A percentile compares a stretch with the other conserved stretches of the same genome.
Evolutionary conservation across 2,797 vertebrate genomes (phyloP).

Genomic region (Pachyuromys duprasi): DNA sequence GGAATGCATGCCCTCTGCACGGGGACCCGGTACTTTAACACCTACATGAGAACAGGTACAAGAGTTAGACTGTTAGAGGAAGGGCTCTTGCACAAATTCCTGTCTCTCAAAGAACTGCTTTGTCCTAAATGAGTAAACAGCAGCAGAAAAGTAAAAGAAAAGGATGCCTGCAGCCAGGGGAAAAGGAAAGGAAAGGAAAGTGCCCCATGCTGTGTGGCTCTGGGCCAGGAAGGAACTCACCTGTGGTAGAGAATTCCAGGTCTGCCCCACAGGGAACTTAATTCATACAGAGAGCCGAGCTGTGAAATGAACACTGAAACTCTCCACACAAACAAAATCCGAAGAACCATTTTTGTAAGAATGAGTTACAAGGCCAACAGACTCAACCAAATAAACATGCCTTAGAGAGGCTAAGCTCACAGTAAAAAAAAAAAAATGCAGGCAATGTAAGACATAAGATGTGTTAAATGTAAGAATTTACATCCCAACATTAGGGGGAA

Average conservation of each 20-base stretch:
- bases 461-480: neutral
- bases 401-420: neutral
- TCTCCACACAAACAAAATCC: neutral
- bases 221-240: neutral
- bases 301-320: neutral
- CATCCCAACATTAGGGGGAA: neutral
- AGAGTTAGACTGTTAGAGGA: neutral
- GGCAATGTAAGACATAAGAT: neutral
- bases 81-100: neutral
- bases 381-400: neutral
- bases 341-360: neutral
- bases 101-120: neutral
- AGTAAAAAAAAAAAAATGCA: neutral
- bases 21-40: neutral
- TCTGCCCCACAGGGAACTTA: neutral
- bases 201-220: neutral
- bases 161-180: neutral
- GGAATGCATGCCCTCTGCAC: accelerated
- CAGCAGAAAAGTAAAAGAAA: too few species aligned
- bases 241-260: neutral
- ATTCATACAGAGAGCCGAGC: neutral
- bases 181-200: neutral
- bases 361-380: neutral
- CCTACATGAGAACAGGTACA: neutral
- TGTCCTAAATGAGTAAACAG: slow-evolving; percentile 40